Percentiles rank a stretch among this genome's conserved stretches.
Conservation (phyloP, 2,797 vertebrate species). For the Hippocampus kuda region DNA sequence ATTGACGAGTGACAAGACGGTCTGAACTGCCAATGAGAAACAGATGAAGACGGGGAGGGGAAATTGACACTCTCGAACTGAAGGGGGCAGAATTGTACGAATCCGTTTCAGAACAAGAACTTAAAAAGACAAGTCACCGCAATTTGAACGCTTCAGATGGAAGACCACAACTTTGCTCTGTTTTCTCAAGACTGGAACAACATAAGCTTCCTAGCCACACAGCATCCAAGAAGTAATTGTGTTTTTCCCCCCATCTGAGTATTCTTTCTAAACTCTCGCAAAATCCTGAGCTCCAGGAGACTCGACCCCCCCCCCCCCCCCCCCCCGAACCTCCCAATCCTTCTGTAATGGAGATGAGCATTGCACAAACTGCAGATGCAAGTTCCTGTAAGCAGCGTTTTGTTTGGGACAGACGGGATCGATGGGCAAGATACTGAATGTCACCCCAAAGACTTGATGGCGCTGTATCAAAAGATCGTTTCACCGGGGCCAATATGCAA, state of each 20-base stretch:
- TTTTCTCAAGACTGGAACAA: neutral
- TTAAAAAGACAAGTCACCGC: neutral
- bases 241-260: neutral
- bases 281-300: constrained; percentile 5
- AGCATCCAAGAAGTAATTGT: neutral
- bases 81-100: no score
- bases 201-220: neutral
- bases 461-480: constrained; percentile 38
- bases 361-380: constrained; percentile 16
- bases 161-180: no score
- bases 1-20: neutral
- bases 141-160: neutral
- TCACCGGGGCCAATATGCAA: constrained; percentile 37
- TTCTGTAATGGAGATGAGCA: constrained; percentile 31
- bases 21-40: neutral
- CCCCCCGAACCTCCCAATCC: constrained; percentile 23
- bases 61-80: no score
- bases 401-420: constrained; percentile 42
- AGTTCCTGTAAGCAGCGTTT: constrained; percentile 39
- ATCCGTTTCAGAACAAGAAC: neutral
- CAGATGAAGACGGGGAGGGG: neutral
- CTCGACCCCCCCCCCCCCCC: constrained; percentile 2
- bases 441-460: constrained; percentile 37
- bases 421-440: constrained; percentile 42
- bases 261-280: constrained; percentile 12